phyloP scores from a whole-genome alignment of 2,113 vertebrate genomes.

The Actenoides lindsayi region DNA sequence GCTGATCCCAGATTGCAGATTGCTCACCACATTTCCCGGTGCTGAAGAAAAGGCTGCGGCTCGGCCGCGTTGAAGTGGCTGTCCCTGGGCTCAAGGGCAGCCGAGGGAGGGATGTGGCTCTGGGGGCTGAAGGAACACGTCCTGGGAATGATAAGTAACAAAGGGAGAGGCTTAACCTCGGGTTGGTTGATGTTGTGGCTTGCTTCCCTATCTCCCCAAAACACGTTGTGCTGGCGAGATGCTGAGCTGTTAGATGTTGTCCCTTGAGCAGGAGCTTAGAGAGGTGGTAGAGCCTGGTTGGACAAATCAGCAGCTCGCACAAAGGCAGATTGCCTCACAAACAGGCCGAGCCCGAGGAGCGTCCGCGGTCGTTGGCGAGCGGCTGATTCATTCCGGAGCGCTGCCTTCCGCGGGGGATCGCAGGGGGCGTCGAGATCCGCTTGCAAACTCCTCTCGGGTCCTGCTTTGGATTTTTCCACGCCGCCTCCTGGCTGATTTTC shows the following conservation, averaged over 20 bases:
- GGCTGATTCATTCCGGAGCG: conserved; percentile 9
- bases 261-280: conserved; percentile 22
- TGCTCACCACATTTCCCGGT: neutral
- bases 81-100: conserved; percentile 1
- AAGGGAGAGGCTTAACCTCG: conserved; percentile 48
- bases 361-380: neutral
- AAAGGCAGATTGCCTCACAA: conserved; percentile 8
- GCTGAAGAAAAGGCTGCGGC: neutral
- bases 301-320: conserved; percentile 20
- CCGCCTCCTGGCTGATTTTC: neutral
- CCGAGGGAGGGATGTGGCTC: neutral
- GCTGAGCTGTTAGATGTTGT: conserved; percentile 52
- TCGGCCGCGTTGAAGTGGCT: neutral
- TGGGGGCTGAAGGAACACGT: neutral
- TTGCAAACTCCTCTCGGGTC: neutral
- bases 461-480: neutral
- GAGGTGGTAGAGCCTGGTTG: conserved; percentile 43
- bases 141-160: neutral
- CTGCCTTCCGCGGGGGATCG: neutral
- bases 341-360: neutral
- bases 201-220: conserved; percentile 61
- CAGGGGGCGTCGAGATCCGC: neutral
- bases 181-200: conserved; percentile 58
- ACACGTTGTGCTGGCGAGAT: conserved; percentile 56
- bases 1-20: neutral